Percentiles rank a stretch among this genome's conserved stretches.
phyloP scores from a whole-genome alignment of 2,888 invertebrate genomes.

The Allygus modestus region DNA sequence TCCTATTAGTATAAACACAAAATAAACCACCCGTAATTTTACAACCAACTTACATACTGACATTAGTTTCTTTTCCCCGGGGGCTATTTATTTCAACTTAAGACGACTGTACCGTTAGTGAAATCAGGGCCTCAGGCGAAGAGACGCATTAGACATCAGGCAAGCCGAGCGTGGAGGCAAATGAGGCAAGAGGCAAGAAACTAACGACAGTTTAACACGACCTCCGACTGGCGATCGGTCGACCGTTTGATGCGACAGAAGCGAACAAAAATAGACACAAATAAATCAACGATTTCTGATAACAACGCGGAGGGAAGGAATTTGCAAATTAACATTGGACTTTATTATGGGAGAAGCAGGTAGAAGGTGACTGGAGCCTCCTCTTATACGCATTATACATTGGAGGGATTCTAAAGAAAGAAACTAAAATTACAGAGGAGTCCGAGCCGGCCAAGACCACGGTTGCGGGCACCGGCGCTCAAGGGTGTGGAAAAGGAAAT shows the following conservation, averaged over 20 bases:
- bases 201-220: not conserved
- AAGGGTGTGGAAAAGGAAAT: not conserved
- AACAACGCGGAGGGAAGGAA: no score
- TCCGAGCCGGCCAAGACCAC: no score
- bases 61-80: not conserved
- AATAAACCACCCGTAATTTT: no score
- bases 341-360: no score
- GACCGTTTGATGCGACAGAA: not conserved
- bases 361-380: no score
- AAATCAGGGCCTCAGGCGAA: not conserved
- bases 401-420: no score
- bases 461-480: slow-evolving; percentile 29
- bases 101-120: not conserved
- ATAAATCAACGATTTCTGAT: no score
- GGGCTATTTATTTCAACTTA: slow-evolving; percentile 14
- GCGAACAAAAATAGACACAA: not conserved
- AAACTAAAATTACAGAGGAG: no score
- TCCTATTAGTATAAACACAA: no score
- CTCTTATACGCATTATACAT: no score
- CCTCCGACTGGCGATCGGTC: not conserved
- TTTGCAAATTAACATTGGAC: no score
- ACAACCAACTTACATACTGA: not conserved
- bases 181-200: not conserved
- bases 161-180: not conserved
- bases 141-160: not conserved